Percentiles rank a stretch among this genome's conserved stretches.
Evolutionary conservation across 2,888 invertebrate genomes (phyloP).

Genomic region (Dasypolia templi): DNA sequence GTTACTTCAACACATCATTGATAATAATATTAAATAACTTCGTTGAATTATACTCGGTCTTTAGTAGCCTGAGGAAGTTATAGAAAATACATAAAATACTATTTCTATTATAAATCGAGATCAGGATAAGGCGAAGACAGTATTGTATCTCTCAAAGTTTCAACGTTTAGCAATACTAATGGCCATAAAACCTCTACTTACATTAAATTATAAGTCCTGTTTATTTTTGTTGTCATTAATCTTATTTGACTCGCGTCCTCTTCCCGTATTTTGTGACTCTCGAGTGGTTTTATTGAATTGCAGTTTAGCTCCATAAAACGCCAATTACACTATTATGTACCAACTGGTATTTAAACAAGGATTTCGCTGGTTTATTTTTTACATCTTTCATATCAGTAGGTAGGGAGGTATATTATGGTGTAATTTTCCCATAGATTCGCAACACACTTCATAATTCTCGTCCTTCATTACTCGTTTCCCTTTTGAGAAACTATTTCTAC

Average conservation of each 20-base stretch:
- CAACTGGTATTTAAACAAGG: conserved; percentile 4
- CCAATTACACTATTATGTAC: conserved; percentile 43
- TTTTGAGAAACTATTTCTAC: neutral
- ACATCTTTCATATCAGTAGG: neutral
- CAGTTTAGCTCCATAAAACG: conserved; percentile 30
- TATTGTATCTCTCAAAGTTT: too few species aligned
- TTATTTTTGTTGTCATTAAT: conserved; percentile 9
- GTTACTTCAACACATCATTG: too few species aligned
- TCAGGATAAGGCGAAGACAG: neutral
- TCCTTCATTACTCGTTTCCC: too few species aligned
- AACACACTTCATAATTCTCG: neutral
- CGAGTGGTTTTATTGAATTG: conserved; percentile 38
- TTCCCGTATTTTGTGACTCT: conserved; percentile 29
- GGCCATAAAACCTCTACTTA: too few species aligned
- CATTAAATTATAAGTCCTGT: neutral
- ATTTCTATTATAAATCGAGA: neutral
- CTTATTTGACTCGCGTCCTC: conserved; percentile 2
- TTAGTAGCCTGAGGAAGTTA: neutral
- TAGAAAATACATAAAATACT: neutral
- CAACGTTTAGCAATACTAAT: too few species aligned
- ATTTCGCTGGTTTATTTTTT: neutral
- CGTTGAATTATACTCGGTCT: neutral
- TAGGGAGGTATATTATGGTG: too few species aligned
- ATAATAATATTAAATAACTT: too few species aligned
- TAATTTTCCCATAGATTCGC: neutral